A percentile compares a stretch with the other conserved stretches of the same genome.
phyloP scores from a whole-genome alignment of 2,888 invertebrate species.

The Drosophila mimica region DNA sequence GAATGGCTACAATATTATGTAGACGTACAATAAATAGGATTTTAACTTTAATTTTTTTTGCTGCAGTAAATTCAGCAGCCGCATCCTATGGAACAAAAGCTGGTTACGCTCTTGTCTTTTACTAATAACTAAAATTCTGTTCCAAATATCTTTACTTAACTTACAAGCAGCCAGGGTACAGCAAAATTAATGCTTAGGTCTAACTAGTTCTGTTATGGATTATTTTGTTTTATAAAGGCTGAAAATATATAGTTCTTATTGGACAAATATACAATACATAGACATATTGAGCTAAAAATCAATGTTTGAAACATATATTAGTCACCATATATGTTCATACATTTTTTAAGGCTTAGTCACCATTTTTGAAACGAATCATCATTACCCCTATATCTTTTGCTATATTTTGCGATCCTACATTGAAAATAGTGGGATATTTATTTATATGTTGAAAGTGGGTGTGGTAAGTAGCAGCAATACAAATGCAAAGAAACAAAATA shows the following conservation, averaged over 20 bases:
- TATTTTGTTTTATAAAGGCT: background rate
- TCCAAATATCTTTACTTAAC: background rate
- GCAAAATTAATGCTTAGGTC: background rate
- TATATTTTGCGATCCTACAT: background rate
- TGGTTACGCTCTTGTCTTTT: background rate
- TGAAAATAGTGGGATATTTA: constrained; percentile 6
- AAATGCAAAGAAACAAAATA: background rate
- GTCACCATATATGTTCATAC: background rate
- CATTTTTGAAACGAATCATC: background rate
- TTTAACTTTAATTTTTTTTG: too few relatives aligned
- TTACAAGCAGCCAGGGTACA: background rate
- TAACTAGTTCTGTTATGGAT: background rate
- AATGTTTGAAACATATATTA: background rate
- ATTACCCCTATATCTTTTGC: background rate
- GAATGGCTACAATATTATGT: background rate
- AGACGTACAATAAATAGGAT: too few relatives aligned
- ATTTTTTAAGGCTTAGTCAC: background rate
- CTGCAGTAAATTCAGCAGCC: too few relatives aligned
- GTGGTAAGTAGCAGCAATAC: background rate
- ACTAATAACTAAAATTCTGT: background rate
- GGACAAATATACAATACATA: too few relatives aligned
- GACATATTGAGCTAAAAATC: too few relatives aligned
- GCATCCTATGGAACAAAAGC: background rate
- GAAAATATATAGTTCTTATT: background rate
- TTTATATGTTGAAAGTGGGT: background rate